phyloP scores from a whole-genome alignment of 2,113 vertebrate species.

The Onychorhynchus coronatus region DNA sequence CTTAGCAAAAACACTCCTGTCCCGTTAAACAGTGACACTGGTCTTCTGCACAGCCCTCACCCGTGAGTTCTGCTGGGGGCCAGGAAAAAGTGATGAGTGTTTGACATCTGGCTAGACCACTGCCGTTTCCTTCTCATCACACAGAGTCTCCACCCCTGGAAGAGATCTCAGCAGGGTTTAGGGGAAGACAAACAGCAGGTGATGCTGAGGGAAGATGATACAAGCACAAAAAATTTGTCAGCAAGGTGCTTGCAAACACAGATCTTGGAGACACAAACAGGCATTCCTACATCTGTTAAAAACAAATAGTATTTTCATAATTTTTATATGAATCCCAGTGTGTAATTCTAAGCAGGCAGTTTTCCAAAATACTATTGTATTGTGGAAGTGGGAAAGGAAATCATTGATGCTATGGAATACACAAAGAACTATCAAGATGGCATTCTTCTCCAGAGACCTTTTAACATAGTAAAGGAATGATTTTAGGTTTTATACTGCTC shows the following conservation, averaged over 20 bases:
- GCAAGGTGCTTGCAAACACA: neutral
- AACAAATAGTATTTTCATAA: neutral
- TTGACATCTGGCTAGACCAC: neutral
- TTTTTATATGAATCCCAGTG: neutral
- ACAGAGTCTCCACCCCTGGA: neutral
- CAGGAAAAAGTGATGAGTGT: neutral
- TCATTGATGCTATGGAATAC: neutral
- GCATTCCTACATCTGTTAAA: neutral
- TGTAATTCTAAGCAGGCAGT: neutral
- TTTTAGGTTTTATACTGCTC: neutral
- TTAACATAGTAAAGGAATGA: neutral
- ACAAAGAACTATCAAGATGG: neutral
- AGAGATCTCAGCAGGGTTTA: neutral
- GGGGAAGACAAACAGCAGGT: neutral
- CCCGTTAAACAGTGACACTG: no score
- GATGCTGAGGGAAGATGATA: neutral
- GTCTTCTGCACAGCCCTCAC: neutral
- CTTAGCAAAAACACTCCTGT: no score
- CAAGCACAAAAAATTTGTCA: neutral
- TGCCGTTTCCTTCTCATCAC: neutral
- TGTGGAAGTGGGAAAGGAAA: neutral
- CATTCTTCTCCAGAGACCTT: neutral
- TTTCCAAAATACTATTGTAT: neutral
- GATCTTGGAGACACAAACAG: neutral
- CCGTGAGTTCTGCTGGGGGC: neutral